phyloP scores from a whole-genome alignment of 2,113 vertebrate genomes.

The Panthera leo region DNA sequence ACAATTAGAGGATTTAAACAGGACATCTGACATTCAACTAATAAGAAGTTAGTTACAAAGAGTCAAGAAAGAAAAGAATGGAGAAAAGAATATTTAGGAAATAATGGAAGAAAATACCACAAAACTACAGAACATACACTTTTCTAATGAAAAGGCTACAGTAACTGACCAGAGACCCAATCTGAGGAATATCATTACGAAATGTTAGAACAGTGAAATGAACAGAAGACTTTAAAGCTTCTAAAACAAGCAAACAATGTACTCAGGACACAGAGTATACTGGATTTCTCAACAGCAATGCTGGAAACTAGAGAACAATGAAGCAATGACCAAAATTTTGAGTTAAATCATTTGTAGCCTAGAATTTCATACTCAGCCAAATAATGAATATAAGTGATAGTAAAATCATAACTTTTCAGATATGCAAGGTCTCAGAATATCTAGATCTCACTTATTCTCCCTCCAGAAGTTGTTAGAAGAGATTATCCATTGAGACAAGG shows the following conservation, averaged over 20 bases:
- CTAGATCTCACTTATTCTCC: background rate
- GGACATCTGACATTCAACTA: background rate
- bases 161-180: background rate
- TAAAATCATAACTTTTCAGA: background rate
- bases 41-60: background rate
- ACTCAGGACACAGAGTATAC: background rate
- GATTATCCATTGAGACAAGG: background rate
- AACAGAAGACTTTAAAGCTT: background rate
- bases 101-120: background rate
- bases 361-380: background rate
- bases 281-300: background rate
- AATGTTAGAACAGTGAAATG: background rate
- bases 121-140: background rate
- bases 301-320: background rate
- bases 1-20: background rate
- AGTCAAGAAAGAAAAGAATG: background rate
- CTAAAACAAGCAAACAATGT: background rate
- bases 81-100: background rate
- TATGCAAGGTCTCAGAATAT: background rate
- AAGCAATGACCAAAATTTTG: background rate
- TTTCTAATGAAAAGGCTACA: background rate
- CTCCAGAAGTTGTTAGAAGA: background rate
- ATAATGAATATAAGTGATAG: background rate
- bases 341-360: background rate
- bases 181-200: background rate